Conservation (phyloP, 2,797 vertebrate genomes). For the Coregonus ussuriensis region DNA sequence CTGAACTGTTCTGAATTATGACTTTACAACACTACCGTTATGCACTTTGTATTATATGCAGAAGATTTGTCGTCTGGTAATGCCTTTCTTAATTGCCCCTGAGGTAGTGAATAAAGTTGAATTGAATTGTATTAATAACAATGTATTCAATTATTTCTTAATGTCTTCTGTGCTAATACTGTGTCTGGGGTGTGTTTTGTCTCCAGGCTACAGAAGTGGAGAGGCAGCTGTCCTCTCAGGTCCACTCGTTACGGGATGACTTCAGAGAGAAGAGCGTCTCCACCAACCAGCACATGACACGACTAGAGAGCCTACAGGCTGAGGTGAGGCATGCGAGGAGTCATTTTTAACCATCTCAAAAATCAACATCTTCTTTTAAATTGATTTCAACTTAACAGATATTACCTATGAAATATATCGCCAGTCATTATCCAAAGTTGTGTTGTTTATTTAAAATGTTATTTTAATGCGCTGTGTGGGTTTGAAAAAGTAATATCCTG, state of each 20-base stretch:
- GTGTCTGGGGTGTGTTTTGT: background rate
- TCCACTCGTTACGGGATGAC: slow-evolving; percentile 92
- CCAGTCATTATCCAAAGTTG: background rate
- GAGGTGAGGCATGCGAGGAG: slow-evolving; percentile 81
- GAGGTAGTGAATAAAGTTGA: too few species aligned
- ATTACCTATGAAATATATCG: background rate
- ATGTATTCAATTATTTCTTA: background rate
- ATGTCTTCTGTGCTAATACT: too few species aligned
- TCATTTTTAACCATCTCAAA: background rate
- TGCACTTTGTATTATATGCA: too few species aligned
- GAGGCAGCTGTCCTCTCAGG: slow-evolving; percentile 93
- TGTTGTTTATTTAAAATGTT: background rate
- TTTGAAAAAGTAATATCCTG: background rate
- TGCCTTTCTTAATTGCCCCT: too few species aligned
- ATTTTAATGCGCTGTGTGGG: background rate
- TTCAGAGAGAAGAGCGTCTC: slow-evolving; percentile 94
- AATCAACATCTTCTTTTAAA: background rate
- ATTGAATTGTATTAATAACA: background rate
- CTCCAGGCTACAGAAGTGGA: slow-evolving; percentile 92
- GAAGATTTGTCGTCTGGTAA: too few species aligned
- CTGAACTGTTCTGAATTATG: too few species aligned
- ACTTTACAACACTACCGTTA: too few species aligned
- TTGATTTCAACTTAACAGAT: background rate
- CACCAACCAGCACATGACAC: slow-evolving; percentile 91
- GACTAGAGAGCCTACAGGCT: slow-evolving; percentile 90